These are phyloP conservation scores for Limnephilus auricula DNA, from an alignment of 2,888 invertebrate genomes.

Conservation along the genomic window DNA sequence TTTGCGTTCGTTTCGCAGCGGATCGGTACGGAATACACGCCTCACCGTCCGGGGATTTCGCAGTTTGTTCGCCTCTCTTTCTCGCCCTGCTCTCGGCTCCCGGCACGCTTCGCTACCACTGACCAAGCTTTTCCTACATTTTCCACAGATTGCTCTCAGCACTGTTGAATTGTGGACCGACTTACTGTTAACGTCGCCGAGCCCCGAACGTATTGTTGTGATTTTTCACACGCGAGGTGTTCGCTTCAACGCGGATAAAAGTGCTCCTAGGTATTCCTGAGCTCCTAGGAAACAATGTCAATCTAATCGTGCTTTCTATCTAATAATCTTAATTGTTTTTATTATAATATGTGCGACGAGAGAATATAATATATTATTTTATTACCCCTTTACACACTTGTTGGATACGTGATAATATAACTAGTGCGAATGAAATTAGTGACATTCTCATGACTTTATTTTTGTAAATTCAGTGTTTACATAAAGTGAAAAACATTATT, in stretches of 20 bases:
- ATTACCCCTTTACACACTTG: neutral
- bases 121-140: neutral
- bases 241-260: neutral
- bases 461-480: neutral
- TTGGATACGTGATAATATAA: neutral
- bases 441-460: conserved; percentile 2
- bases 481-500: neutral
- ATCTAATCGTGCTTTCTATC: neutral
- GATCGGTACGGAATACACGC: conserved; percentile 7
- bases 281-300: neutral
- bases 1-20: conserved; percentile 11
- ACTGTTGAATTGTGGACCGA: conserved; percentile 22
- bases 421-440: neutral
- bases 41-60: conserved; percentile 2
- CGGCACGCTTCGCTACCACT: neutral
- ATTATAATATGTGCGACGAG: neutral
- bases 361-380: neutral
- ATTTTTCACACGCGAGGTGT: conserved; percentile 15
- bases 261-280: neutral
- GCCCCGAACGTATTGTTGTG: conserved; percentile 20
- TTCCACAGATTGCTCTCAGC: conserved; percentile 34
- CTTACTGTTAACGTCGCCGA: neutral
- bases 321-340: neutral
- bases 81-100: neutral
- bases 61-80: conserved; percentile 18